Evolutionary conservation across 2,797 vertebrate species (phyloP), one percentile per base, ranked within the genome.

Genomic region (Erpetoichthys calabaricus): DNA sequence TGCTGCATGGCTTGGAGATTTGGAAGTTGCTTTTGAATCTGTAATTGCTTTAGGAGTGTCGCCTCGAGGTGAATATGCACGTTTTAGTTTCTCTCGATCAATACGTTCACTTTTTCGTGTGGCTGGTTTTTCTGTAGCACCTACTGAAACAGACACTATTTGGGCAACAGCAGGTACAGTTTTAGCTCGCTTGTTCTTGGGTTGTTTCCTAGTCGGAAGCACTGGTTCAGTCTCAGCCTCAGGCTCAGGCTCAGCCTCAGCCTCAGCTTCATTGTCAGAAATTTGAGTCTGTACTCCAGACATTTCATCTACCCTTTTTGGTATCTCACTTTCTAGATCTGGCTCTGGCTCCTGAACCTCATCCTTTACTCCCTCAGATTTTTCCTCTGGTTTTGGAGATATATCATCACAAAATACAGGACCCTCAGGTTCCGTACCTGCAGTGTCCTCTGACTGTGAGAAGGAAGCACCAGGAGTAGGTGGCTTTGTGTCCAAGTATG

Each of bases 21-120:
- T 98, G 8, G 91, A 83, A 47, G 85, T 74, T 1, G 80, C 84
- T 76, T 91, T 89, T 0, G 78, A 76, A 51, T 89, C 88, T 58
- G 81, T 72, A 65, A 83, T 77, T 0, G 73, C 60, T 66, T 92
- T 98, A 61, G 81, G 79, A 4, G 71, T 70, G 57, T 98, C 92
- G 59, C 85, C 91, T 41, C 90, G 87, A 52, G 95, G 91, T 61
- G 93, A 98, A 47, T 63, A 86, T 0, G 91, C 88, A 45, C 90
- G 80, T 79, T 91, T 99, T 3, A 97, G 85, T 63, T 96, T 99
- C 64, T 98, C 95, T 58, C 79, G 82, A 73, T 98, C 96, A 64
- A 99, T 98, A 47, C 96, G 81, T 75, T 97, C 94, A 1, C 96
- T 98, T 73, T 98, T 99, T 55, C 96, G 85, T 0, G 89, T 97